Evolutionary conservation across 2,888 invertebrate species (phyloP), one percentile per base, ranked within the genome.

Genomic region (Prenolepis imparis): DNA sequence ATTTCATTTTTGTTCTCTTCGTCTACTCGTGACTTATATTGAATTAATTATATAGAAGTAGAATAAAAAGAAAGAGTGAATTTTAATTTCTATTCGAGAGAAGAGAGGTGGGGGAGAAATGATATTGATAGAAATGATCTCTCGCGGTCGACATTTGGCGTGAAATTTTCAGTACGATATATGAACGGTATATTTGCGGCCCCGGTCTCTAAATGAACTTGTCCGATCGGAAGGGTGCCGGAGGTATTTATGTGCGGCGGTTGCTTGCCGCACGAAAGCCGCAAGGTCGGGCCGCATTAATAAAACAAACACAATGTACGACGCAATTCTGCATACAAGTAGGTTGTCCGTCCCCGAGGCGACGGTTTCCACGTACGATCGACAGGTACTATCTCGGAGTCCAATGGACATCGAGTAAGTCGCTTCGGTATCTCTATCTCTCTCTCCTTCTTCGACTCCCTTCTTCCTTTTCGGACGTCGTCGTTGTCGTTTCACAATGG

Each of bases 251-350:
- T 84, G 88, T 59, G 87, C 75, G 84, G 24, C 84, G 82, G 85
- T 74, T 82, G 63, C 85, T 78, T 83, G 88, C 88, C 39, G 55
- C 77, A 83, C 89, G 85, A 90, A 90, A 87, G 87, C 88, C 89
- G 90, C 93, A 94, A 94, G 94, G 93, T 92, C 93, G 92, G 87
- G 87, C 90, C 91, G 91, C 93, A 94, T 94, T 94, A 94, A 94
- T 94, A 94, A 94, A 94, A 94, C 94, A 94, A 94, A 94, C 94
- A 94, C 91, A 94, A 94, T 92, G 91, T 93, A 93, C 92, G 91
- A 92, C 93, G 92, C 93, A 91, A 92, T 91, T 90, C 89, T 92
- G 91, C 92, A 92, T 90, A 88, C 89, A 90, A 89, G 88, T 89
- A 86, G 87, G 83, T 87, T 87, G 88, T 90, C 90, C 90, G 87